Conservation (phyloP, 2,113 vertebrate species). For the Zonotrichia leucophrys region DNA sequence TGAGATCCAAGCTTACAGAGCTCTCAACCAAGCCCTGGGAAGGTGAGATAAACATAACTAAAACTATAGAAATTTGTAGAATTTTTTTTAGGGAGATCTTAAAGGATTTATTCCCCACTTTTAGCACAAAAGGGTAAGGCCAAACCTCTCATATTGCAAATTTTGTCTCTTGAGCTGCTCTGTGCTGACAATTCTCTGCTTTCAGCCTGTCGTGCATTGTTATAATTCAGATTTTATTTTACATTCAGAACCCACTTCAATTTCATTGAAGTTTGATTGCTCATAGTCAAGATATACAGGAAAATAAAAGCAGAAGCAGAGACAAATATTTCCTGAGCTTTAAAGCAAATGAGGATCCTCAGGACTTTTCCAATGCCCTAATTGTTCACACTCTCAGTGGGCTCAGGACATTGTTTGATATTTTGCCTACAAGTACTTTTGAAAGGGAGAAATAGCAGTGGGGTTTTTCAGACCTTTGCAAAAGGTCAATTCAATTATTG, state of each 20-base stretch:
- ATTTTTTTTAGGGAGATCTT: background rate
- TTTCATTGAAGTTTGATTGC: background rate
- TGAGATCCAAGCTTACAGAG: slow-evolving; percentile 96
- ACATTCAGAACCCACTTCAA: background rate
- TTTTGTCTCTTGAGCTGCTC: background rate
- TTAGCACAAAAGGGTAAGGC: background rate
- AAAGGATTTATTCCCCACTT: background rate
- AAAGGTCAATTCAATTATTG: slow-evolving; percentile 42
- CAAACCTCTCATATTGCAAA: background rate
- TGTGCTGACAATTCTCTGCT: background rate
- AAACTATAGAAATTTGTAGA: background rate
- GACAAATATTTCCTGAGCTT: background rate
- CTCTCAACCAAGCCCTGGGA: slow-evolving; percentile 95
- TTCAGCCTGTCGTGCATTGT: background rate
- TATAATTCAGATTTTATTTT: background rate
- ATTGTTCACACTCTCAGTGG: background rate
- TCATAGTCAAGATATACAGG: background rate
- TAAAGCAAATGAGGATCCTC: background rate
- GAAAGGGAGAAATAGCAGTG: slow-evolving; percentile 8
- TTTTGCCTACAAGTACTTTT: slow-evolving; percentile 4
- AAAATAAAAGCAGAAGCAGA: background rate
- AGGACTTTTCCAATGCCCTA: background rate
- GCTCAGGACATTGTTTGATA: background rate
- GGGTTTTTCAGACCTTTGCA: slow-evolving; percentile 22
- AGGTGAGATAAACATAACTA: slow-evolving; percentile 76